Percentiles rank a stretch among this genome's conserved stretches.
These are phyloP conservation scores for Hymenochirus boettgeri DNA, from an alignment of 2,113 vertebrate genomes.

Conservation along the genomic window DNA sequence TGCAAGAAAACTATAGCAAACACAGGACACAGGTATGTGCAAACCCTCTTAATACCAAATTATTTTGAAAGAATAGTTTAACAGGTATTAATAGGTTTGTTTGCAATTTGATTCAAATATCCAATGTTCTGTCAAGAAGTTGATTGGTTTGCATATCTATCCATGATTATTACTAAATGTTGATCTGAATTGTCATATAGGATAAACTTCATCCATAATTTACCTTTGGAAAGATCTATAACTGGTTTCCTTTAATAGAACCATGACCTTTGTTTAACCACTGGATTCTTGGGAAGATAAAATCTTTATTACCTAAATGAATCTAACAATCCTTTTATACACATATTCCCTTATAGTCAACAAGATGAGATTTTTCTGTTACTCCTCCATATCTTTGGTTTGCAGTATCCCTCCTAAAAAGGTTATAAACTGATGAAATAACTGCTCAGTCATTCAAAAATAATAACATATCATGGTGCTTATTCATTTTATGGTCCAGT, in stretches of 20 bases:
- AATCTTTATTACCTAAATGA: neutral
- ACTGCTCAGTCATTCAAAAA: neutral
- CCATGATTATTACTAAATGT: neutral
- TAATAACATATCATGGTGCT: neutral
- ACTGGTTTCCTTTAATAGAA: neutral
- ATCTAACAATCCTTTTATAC: neutral
- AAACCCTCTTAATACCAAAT: too few species aligned
- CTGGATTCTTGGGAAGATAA: neutral
- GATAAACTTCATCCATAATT: neutral
- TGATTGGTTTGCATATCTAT: neutral
- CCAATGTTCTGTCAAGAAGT: too few species aligned
- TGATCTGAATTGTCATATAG: neutral
- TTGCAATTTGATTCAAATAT: too few species aligned
- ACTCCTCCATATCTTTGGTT: neutral
- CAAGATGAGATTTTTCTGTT: neutral
- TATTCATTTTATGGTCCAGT: too few species aligned
- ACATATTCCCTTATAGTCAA: neutral
- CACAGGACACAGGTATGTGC: too few species aligned
- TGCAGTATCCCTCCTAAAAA: neutral
- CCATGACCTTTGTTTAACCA: neutral
- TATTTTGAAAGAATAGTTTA: too few species aligned
- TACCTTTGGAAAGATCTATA: neutral
- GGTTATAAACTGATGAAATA: neutral
- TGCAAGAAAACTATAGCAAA: too few species aligned
- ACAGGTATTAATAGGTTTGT: too few species aligned